Base-by-base conservation (phyloP, 2,888 invertebrate genomes). In the Oscheius sp. region DNA sequence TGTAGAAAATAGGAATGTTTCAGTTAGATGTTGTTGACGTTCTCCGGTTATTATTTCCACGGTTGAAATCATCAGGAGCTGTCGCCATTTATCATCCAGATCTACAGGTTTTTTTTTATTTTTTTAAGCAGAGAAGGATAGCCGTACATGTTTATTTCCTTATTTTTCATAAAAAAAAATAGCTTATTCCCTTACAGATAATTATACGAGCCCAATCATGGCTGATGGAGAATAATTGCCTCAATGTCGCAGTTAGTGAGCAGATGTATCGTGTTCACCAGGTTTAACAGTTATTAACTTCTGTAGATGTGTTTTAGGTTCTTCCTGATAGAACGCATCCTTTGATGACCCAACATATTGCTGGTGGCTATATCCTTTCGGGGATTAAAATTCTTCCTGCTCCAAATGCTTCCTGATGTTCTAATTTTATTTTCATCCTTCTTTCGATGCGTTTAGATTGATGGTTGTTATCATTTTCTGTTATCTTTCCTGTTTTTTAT, bases 361-460 rank as follows among this genome's bases (percentile, higher is more conserved):
- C 92, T 74, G 94, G 96, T 87, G 98, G 98, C 0, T 97, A 93
- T 90, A 90, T 98, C 76, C 90, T 98, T 79, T 93, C 93, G 78
- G 96, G 93, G 29, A 90, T 90, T 21, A 89, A 89, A 69, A 89
- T 90, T 27, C 64, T 76, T 43, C 64, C 70, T 7, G 21, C 75
- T 49, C 27, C 66, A 21, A 35, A 9, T 9, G 21, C 23, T 2
- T 58, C 58, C 35, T 58, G 27, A 63, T 13, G 27, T 16, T 25
- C 13, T 49, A 29, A n/a, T 49, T 18, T 23, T 27, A 13, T 27
- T 43, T 21, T 25, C 61, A 18, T 41, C 2, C 13, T 55, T 55
- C 55, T 55, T 23, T 55, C 55, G 18, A 49, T n/a, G 18, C 16
- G 49, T 49, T 18, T 16, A 49, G 3, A 7, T 7, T 27, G 23